These are phyloP conservation scores for Eupleurogrammus muticus DNA, from an alignment of 2,797 vertebrate genomes.

Conservation along the genomic window DNA sequence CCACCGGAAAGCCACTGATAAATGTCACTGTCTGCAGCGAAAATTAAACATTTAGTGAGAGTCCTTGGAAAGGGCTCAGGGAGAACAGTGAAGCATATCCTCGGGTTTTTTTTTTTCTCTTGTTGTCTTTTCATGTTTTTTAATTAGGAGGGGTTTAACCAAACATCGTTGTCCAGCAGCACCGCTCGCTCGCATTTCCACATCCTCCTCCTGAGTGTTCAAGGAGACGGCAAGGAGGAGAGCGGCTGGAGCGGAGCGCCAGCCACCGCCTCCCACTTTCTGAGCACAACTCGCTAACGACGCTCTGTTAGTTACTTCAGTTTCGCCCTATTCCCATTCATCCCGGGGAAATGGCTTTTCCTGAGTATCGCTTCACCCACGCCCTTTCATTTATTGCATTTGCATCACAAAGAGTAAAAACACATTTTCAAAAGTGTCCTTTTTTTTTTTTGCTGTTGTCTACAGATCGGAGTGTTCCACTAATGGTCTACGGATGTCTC, in stretches of 20 bases:
- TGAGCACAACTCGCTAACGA: conserved; percentile 56
- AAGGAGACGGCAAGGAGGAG: conserved; percentile 46
- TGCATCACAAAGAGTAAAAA: conserved; percentile 71
- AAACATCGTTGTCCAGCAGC: conserved; percentile 41
- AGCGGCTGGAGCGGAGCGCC: conserved; percentile 28
- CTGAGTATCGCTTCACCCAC: conserved; percentile 49
- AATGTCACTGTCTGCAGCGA: conserved; percentile 65
- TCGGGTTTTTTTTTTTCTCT: conserved; percentile 31
- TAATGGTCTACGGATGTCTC: conserved; percentile 63
- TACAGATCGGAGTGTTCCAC: conserved; percentile 64
- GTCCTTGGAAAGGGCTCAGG: conserved; percentile 60
- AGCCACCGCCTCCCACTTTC: conserved; percentile 50
- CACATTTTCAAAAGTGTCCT: conserved; percentile 52
- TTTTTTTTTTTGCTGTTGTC: conserved; percentile 60
- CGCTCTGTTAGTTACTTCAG: conserved; percentile 49
- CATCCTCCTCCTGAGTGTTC: conserved; percentile 44
- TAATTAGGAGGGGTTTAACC: conserved; percentile 62
- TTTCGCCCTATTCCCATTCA: conserved; percentile 45
- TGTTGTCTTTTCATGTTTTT: conserved; percentile 54
- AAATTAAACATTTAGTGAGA: conserved; percentile 69
- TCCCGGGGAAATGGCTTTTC: conserved; percentile 54
- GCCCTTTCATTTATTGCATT: conserved; percentile 64
- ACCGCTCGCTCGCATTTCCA: conserved; percentile 44
- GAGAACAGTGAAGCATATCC: conserved; percentile 49
- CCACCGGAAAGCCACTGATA: conserved; percentile 57